Evolutionary conservation across 2,888 invertebrate genomes (phyloP).

Genomic region (Apodemia hepburni): DNA sequence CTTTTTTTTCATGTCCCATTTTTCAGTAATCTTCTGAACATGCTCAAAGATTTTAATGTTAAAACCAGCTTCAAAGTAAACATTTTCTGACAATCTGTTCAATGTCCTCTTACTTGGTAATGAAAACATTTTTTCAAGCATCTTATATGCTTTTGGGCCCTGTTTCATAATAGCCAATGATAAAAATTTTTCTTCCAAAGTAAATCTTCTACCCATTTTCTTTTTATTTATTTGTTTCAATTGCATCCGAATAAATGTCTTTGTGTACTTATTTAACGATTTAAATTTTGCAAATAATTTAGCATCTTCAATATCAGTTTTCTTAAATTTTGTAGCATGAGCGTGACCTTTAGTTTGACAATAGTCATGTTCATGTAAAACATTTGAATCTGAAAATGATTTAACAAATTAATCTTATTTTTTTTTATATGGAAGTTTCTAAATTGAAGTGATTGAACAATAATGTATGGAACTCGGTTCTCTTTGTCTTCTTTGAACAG

Average conservation of each 20-base stretch:
- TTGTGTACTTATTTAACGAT: not conserved
- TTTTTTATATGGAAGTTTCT: too few relatives aligned
- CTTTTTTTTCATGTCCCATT: constrained; percentile 22
- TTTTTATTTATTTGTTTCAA: constrained; percentile 16
- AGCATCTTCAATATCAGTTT: not conserved
- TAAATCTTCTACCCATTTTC: constrained; percentile 26
- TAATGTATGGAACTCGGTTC: too few relatives aligned
- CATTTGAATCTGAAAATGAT: too few relatives aligned
- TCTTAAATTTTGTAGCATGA: not conserved
- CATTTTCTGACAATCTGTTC: constrained; percentile 19
- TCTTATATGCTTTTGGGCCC: constrained; percentile 25
- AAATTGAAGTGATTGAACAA: too few relatives aligned
- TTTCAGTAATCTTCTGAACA: not conserved
- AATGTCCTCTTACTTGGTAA: constrained; percentile 24
- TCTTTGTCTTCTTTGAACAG: too few relatives aligned
- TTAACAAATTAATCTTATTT: too few relatives aligned
- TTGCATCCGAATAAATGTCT: constrained; percentile 14
- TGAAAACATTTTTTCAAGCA: constrained; percentile 23
- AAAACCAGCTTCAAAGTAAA: constrained; percentile 15
- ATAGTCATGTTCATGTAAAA: not conserved
- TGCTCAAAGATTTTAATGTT: constrained; percentile 20
- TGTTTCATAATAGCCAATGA: constrained; percentile 20
- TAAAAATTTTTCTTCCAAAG: constrained; percentile 22
- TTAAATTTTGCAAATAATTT: not conserved
- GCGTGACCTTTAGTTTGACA: not conserved